Evolutionary conservation across 2,888 invertebrate genomes (phyloP), one percentile per base, ranked within the genome.

Genomic region (Pachycephus smyrnensis): DNA sequence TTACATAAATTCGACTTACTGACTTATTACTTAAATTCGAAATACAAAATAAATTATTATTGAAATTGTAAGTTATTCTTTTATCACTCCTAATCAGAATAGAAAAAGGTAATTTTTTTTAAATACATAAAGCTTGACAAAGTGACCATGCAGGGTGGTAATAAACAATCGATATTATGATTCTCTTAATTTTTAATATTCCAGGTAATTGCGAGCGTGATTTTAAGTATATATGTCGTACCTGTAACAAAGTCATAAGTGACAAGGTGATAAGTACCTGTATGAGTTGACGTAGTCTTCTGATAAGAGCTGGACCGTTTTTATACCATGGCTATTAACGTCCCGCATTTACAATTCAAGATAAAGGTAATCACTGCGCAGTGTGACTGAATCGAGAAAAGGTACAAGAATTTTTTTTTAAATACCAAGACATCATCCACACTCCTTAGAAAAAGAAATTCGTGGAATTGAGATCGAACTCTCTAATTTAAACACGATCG

Each of bases 291-390:
- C 33, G 77, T 79, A 83, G 80, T 79, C 75, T 78, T 75, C 78
- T 78, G 83, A 80, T 82, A 82, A 83, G 80, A 79, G 79, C 32
- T 76, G 78, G 74, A 15, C 36, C 74, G 33, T 74, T n/a, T 77
- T 73, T 75, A 74, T 73, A 55, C 78, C 75, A 75, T 68, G 80
- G 80, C 78, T 76, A 73, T 76, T 69, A 74, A 32, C 35, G 74
- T n/a, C 79, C 75, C 76, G 79, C 79, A 75, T 81, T 81, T 79
- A 80, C 80, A 79, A 82, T 81, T 74, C 78, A 69, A 77, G 82
- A 83, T 82, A 83, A 77, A 76, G 80, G 77, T 76, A 83, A 80
- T 77, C 76, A 81, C 75, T 68, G 77, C 73, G 73, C 69, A 68
- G 31, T 33, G 71, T 33, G 77, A 36, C 33, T 23, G 23, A 71